Evolutionary conservation across 2,888 invertebrate genomes (phyloP).

Genomic region (Trichacis sp.): DNA sequence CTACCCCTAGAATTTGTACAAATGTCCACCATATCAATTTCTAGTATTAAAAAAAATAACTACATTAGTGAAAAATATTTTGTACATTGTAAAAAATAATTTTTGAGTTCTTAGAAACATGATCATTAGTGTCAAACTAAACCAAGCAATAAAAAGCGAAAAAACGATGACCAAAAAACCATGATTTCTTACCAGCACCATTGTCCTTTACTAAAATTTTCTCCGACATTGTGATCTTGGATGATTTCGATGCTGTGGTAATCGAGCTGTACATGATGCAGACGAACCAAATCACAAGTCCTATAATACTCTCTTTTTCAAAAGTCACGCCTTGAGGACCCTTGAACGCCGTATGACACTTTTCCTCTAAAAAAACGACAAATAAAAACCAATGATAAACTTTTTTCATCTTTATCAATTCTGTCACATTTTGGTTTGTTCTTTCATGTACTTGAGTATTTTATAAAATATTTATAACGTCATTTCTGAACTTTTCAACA

Average conservation of each 20-base stretch:
- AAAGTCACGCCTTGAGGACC: slow-evolving; percentile 74
- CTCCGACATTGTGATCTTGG: slow-evolving; percentile 90
- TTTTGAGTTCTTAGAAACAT: too few relatives aligned
- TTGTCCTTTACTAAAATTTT: slow-evolving; percentile 82
- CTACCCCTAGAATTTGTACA: too few relatives aligned
- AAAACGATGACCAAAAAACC: slow-evolving; percentile 4
- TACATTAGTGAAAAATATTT: too few relatives aligned
- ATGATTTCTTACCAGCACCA: slow-evolving; percentile 73
- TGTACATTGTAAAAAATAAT: too few relatives aligned
- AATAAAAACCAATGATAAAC: too few relatives aligned
- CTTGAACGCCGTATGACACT: slow-evolving; percentile 82
- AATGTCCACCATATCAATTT: too few relatives aligned
- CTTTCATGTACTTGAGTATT: neutral
- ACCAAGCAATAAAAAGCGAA: slow-evolving; percentile 21
- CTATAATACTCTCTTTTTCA: slow-evolving; percentile 92
- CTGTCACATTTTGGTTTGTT: too few relatives aligned
- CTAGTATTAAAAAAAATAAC: too few relatives aligned
- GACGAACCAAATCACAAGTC: slow-evolving; percentile 92
- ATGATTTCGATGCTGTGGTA: slow-evolving; percentile 92
- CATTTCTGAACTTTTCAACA: too few relatives aligned
- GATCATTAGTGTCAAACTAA: slow-evolving; percentile 9
- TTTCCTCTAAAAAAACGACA: too few relatives aligned
- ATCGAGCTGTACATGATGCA: slow-evolving; percentile 97
- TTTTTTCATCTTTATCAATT: too few relatives aligned
- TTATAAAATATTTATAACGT: too few relatives aligned